Evolutionary conservation across 2,888 invertebrate species (phyloP), one percentile per base, ranked within the genome.

Genomic region (Campoplex capitator): DNA sequence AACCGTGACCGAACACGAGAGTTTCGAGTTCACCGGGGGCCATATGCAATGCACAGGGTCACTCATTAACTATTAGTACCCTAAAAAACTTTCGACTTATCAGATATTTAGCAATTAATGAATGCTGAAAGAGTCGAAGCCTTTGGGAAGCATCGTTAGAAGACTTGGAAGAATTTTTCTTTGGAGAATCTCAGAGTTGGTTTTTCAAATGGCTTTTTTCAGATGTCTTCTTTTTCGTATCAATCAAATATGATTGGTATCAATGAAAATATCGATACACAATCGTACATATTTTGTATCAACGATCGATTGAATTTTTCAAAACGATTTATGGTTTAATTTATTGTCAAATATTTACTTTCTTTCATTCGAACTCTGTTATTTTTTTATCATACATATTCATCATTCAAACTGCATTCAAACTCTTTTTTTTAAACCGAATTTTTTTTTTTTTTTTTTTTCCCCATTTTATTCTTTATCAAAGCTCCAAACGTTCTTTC

Each of bases 1-100:
- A 86, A 86, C 54, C 70, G 70, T 83, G 79, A 73, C 80, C 73
- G 65, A 83, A 74, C 78, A 75, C 83, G 70, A 35, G 67, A 70
- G 80, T 56, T 78, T 75, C 74, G 58, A 51, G 68, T 79, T 38
- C 74, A 80, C 62, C 51, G 65, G 13, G 38, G 62, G 7, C 6
- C 9, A 56, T 65, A 28, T 45, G 70, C 71, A 76, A 71, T 51
- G 32, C 18, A 48, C 32, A 9, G 32, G 32, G 32, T 62, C 28
- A 32, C 32, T 13, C 6, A 1, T 9, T 62, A 32, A 62, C 58
- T 32, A 62, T 16, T 32, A 6, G 58, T 1, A 16, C 32, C 32
- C 4, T 9, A 62, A 62, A 32, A 13, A 32, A 16, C 6, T 32
- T 13, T 32, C 58, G 9, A 58, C 11, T 2, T 28, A 28, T 3